A percentile compares a stretch with the other conserved stretches of the same genome.
phyloP scores from a whole-genome alignment of 2,113 vertebrate genomes.

The Callaeas wilsoni region DNA sequence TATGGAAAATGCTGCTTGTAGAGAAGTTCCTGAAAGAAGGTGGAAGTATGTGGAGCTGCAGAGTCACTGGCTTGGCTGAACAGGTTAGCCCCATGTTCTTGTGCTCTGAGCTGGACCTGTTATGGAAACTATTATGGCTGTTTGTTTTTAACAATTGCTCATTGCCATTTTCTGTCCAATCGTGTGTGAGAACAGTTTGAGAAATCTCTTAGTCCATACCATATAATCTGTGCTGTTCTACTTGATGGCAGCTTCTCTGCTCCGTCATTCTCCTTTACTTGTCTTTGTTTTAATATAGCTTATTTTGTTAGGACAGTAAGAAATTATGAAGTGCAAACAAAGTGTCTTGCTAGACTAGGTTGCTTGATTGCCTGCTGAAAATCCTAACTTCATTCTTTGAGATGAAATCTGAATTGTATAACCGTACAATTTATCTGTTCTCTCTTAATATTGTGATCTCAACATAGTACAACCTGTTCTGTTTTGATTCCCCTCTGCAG shows the following conservation, averaged over 20 bases:
- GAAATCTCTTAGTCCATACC: background rate
- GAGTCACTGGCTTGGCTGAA: background rate
- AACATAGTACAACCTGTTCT: background rate
- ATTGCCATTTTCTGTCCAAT: background rate
- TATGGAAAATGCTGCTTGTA: background rate
- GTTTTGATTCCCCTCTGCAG: background rate
- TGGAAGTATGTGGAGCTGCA: background rate
- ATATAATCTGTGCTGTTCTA: background rate
- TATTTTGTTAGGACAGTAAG: background rate
- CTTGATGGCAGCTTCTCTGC: background rate
- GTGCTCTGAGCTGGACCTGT: background rate
- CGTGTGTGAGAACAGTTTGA: background rate
- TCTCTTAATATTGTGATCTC: background rate
- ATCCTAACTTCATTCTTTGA: background rate
- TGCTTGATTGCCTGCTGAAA: background rate
- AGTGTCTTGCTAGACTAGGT: background rate
- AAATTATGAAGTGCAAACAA: background rate
- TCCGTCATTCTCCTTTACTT: background rate
- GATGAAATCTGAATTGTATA: background rate
- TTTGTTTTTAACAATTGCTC: background rate
- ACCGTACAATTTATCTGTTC: background rate
- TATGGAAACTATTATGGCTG: background rate
- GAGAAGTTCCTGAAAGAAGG: background rate
- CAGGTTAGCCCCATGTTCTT: background rate
- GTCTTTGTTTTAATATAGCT: background rate